Conservation (phyloP, 2,888 invertebrate species). For the Drosophila phalerata region DNA sequence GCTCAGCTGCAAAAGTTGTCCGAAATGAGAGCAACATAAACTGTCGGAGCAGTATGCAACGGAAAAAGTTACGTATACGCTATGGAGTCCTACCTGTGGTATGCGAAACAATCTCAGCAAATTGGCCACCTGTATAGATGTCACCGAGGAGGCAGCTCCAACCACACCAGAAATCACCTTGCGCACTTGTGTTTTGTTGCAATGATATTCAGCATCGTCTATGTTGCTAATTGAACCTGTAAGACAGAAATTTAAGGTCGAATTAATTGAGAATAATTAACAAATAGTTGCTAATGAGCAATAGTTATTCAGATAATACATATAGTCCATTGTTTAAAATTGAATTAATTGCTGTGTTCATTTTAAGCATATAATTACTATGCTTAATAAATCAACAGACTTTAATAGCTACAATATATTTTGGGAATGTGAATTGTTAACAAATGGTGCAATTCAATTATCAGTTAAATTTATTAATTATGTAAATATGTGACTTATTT, state of each 20-base stretch:
- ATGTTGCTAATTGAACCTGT: conserved; percentile 98
- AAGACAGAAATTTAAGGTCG: conserved; percentile 61
- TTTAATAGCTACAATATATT: neutral
- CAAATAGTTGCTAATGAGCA: neutral
- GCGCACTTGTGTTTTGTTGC: conserved; percentile 92
- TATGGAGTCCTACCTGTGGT: conserved; percentile 87
- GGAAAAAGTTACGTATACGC: conserved; percentile 12
- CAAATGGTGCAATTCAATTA: too few species aligned
- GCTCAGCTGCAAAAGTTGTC: conserved; percentile 17
- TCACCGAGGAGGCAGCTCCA: conserved; percentile 96
- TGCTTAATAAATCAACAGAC: too few species aligned
- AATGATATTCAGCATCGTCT: conserved; percentile 94
- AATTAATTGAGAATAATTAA: neutral
- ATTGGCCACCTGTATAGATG: conserved; percentile 98
- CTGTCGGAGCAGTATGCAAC: neutral
- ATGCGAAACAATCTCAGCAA: conserved; percentile 95
- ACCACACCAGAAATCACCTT: conserved; percentile 96
- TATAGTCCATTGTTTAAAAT: too few species aligned
- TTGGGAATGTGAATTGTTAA: neutral
- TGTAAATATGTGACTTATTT: too few species aligned
- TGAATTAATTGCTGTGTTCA: too few species aligned
- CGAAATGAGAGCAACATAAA: conserved; percentile 1
- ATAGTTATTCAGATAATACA: too few species aligned
- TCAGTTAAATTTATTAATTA: too few species aligned
- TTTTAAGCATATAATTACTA: too few species aligned